Evolutionary conservation across 1,140 invertebrate species (phyloP), one percentile per base, ranked within the genome.

Genomic region (Metopolophium dirhodum): DNA sequence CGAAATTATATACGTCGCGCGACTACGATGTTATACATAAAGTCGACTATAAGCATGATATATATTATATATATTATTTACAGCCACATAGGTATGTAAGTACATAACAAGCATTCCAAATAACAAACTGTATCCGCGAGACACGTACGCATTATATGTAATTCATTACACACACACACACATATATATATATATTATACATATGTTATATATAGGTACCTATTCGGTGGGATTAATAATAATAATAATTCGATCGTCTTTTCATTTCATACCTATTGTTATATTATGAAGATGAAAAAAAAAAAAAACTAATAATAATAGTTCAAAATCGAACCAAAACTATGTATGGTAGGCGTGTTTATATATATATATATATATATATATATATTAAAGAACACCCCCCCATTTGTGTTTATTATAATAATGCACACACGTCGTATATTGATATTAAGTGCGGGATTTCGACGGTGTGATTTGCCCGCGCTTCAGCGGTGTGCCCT

Each of bases 351-450:
- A 54, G 61, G 61, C 61, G 61, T n/a, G 35, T 37, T 49, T 41
- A 41, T 85, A 26, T 85, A 37, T 82, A 37, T 82, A 35, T 85
- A 26, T 85, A 37, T 82, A 37, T 82, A 35, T 82, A 82, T 47
- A 86, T 86, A 47, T 45, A 26, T 14, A 30, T 2, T 18, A 1
- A 30, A 68, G 22, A 92, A 37, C 85, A 45, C 82, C 85, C 91
- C 91, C 77, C 91, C 82, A 41, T 93, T 93, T 18, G 82, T 51
- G 22, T 92, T 83, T 83, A 92, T 92, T 54, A 92, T 93, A 93
- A 93, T 93, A 93, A 86, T 35, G 49, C 77, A 85, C 77, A 37
- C 91, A 49, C 45, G 45, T 37, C 90, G 57, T 68, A 49, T 91
- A 91, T 77, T 77, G 41, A 92, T 83, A 49, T 82, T 83, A 92